Percentiles rank a stretch among this genome's conserved stretches.
Evolutionary conservation across 1,140 invertebrate species (phyloP).

Genomic region (Brachionus rubens): DNA sequence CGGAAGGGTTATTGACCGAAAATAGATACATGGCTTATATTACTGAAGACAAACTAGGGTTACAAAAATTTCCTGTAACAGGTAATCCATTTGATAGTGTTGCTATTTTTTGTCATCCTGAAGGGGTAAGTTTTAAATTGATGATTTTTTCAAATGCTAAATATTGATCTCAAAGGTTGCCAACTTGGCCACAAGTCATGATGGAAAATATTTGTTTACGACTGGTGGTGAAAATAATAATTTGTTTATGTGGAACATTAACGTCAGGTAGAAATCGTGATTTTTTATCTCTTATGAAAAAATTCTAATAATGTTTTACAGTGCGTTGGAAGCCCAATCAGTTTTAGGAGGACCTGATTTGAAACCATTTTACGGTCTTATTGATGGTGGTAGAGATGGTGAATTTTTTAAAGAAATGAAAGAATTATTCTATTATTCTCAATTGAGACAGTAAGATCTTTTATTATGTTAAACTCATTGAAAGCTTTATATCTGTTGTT

Average conservation of each 20-base stretch:
- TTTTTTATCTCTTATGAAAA: too few species aligned
- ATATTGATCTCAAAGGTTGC: constrained; percentile 50
- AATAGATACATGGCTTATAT: constrained; percentile 66
- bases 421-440: constrained; percentile 71
- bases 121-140: constrained; percentile 55
- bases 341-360: constrained; percentile 60
- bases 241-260: constrained; percentile 66
- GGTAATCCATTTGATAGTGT: constrained; percentile 72
- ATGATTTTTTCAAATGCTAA: not conserved
- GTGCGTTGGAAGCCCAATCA: constrained; percentile 59
- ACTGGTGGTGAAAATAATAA: constrained; percentile 63
- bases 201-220: constrained; percentile 65
- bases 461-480: not conserved
- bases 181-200: constrained; percentile 55
- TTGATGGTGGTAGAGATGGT: constrained; percentile 62
- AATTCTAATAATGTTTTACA: constrained; percentile 46
- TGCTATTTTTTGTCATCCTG: constrained; percentile 68
- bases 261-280: constrained; percentile 60
- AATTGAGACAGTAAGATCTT: constrained; percentile 64
- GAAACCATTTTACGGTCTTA: constrained; percentile 59
- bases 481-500: not conserved
- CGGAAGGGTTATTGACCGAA: constrained; percentile 44
- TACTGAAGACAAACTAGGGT: constrained; percentile 67
- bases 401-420: constrained; percentile 70
- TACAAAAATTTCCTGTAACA: constrained; percentile 68